phyloP scores from a whole-genome alignment of 2,797 vertebrate species.

The Sebastiscus albofasciatus region DNA sequence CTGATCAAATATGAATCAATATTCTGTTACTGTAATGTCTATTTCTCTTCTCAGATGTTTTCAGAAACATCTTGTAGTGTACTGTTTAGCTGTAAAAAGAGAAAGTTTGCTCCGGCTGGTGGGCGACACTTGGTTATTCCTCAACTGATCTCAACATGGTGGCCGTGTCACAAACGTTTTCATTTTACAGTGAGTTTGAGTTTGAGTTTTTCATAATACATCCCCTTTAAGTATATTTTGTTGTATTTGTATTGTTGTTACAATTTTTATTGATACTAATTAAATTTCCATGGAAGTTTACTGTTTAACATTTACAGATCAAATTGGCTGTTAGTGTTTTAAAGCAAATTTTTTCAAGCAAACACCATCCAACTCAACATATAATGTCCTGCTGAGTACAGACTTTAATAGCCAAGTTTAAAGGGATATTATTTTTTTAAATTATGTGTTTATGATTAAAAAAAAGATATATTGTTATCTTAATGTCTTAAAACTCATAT shows the following conservation, averaged over 20 bases:
- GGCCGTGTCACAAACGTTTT: no score
- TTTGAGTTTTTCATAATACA: no score
- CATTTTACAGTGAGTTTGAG: no score
- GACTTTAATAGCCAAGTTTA: not conserved
- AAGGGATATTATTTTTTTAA: not conserved
- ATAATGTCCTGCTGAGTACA: not conserved
- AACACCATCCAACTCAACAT: not conserved
- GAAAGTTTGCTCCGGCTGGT: no score
- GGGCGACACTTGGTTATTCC: no score
- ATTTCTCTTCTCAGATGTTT: no score
- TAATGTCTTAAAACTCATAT: not conserved
- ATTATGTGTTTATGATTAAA: not conserved
- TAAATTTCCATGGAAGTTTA: not conserved
- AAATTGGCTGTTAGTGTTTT: not conserved
- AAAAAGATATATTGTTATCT: not conserved
- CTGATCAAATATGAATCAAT: no score
- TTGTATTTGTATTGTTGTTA: not conserved
- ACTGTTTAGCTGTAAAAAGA: no score
- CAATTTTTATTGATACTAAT: not conserved
- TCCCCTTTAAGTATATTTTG: not conserved
- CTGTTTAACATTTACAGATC: not conserved
- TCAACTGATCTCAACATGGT: no score
- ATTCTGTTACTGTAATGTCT: no score
- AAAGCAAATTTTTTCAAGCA: not conserved
- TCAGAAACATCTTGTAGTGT: no score